These are phyloP conservation scores for Papilio aristodemus DNA, from an alignment of 1,140 invertebrate species.

Conservation along the genomic window DNA sequence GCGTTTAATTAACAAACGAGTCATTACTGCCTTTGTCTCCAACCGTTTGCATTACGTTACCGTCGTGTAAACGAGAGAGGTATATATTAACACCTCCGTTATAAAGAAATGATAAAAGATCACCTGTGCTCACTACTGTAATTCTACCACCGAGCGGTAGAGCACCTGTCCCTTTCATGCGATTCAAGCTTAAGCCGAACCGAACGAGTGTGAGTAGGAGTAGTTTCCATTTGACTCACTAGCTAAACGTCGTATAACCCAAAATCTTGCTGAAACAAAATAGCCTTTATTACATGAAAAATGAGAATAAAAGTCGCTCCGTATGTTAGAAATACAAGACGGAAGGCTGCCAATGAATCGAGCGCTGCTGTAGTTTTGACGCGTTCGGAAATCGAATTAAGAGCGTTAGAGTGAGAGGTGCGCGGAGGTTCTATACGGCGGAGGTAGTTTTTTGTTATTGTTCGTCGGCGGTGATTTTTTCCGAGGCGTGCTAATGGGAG, in stretches of 20 bases:
- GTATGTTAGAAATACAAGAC: constrained; percentile 57
- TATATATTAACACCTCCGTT: constrained; percentile 72
- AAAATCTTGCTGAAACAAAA: constrained; percentile 36
- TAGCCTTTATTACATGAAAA: constrained; percentile 33
- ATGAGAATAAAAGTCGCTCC: constrained; percentile 34
- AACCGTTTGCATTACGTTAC: not conserved
- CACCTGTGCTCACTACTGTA: constrained; percentile 81
- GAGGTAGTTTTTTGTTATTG: constrained; percentile 78
- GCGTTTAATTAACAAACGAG: constrained; percentile 63
- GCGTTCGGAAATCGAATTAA: constrained; percentile 79
- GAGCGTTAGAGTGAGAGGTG: constrained; percentile 77
- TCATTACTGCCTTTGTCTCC: constrained; percentile 34
- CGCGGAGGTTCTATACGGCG: constrained; percentile 63
- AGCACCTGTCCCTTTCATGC: constrained; percentile 79
- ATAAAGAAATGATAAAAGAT: constrained; percentile 76
- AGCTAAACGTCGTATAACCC: constrained; percentile 47
- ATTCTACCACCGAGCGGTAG: constrained; percentile 75
- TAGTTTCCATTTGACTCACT: constrained; percentile 55
- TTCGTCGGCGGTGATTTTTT: constrained; percentile 75
- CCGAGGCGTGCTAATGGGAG: constrained; percentile 78
- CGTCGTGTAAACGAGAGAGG: constrained; percentile 56
- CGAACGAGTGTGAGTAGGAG: constrained; percentile 79
- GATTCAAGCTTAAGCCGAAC: constrained; percentile 75
- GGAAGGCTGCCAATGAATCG: constrained; percentile 74
- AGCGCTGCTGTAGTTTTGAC: constrained; percentile 74